These are phyloP conservation scores for Dromiciops gliroides DNA, from an alignment of 2,113 vertebrate genomes.

Conservation along the genomic window DNA sequence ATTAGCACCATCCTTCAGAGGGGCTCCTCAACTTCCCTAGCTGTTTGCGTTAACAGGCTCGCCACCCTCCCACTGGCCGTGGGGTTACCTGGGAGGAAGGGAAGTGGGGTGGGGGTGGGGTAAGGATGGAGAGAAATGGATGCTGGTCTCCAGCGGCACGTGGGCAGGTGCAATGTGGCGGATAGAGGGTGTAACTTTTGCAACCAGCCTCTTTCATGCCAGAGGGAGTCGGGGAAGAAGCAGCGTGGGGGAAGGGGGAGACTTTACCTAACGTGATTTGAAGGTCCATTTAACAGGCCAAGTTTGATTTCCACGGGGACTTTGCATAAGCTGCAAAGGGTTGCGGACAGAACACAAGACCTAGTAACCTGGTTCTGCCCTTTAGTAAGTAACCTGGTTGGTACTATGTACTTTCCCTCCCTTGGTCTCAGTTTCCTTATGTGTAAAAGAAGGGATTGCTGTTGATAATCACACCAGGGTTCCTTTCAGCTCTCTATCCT, in stretches of 20 bases:
- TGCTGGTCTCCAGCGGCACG: conserved; percentile 60
- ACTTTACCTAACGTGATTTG: neutral
- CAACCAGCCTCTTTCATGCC: conserved; percentile 28
- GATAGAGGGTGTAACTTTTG: conserved; percentile 75
- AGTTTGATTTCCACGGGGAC: neutral
- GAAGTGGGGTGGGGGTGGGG: conserved; percentile 36
- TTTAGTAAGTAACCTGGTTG: neutral
- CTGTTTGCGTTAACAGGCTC: conserved; percentile 69
- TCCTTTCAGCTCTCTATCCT: conserved; percentile 49
- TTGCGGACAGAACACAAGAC: too few species aligned
- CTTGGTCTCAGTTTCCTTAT: neutral
- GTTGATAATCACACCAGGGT: conserved; percentile 14
- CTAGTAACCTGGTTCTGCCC: neutral
- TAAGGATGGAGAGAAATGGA: conserved; percentile 44
- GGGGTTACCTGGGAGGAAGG: conserved; percentile 70
- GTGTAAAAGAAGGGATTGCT: neutral
- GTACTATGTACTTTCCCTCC: neutral
- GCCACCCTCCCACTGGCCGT: conserved; percentile 73
- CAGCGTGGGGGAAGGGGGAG: conserved; percentile 53
- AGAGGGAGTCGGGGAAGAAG: conserved; percentile 44
- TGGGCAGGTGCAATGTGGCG: conserved; percentile 80
- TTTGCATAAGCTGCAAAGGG: neutral
- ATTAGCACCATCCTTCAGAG: conserved; percentile 66
- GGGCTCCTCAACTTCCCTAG: conserved; percentile 75
- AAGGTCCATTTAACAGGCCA: conserved; percentile 69